These are phyloP conservation scores for Cheilosia pagana DNA, from an alignment of 2,888 invertebrate species.

Conservation along the genomic window DNA sequence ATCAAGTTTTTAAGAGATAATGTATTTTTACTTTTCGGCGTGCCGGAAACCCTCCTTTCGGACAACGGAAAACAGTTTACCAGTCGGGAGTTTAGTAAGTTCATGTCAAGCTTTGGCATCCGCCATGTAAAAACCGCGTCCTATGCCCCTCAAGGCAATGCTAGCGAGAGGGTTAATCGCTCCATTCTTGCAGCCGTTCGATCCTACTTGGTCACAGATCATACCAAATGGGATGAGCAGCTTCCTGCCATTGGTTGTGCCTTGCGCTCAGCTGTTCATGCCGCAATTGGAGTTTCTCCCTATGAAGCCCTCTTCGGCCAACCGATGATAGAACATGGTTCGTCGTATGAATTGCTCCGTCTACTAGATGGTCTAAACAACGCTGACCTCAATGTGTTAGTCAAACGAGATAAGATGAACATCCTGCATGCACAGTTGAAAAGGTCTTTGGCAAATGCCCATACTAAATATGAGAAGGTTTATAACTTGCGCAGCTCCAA, in stretches of 20 bases:
- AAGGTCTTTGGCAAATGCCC: no score
- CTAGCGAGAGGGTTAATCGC: neutral
- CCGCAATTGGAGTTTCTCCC: neutral
- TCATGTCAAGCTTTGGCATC: neutral
- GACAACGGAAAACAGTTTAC: neutral
- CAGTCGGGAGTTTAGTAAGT: neutral
- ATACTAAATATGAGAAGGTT: no score
- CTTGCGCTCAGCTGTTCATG: neutral
- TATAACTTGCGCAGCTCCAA: no score
- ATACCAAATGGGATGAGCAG: neutral
- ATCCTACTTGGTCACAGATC: neutral
- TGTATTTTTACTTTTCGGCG: neutral
- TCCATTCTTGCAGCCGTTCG: neutral
- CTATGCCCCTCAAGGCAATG: neutral
- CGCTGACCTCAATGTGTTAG: neutral
- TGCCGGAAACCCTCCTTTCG: neutral
- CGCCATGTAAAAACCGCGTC: neutral
- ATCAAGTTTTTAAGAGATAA: neutral
- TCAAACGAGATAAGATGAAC: neutral
- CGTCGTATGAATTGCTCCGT: neutral
- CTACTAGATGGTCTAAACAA: neutral
- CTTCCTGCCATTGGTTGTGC: neutral
- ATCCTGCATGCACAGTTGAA: neutral
- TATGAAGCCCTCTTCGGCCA: constrained; percentile 3
- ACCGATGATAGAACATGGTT: neutral